Conservation (phyloP, 2,888 invertebrate genomes). For the Athalia circularis region DNA sequence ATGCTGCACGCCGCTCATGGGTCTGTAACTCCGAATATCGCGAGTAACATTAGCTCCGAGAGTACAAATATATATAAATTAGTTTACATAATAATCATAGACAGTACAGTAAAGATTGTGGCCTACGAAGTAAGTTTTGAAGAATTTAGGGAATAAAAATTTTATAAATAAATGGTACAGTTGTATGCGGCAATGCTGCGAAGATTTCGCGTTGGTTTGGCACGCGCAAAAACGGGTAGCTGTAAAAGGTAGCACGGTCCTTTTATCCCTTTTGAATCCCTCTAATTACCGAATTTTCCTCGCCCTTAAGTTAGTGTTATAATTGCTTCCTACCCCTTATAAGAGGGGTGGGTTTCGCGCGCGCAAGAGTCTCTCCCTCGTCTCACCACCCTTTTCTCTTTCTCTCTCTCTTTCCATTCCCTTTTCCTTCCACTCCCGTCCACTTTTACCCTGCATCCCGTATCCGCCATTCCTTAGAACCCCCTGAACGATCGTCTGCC, state of each 20-base stretch:
- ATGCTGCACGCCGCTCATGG: neutral
- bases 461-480: constrained; percentile 56
- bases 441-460: too few species aligned
- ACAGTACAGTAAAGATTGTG: too few species aligned
- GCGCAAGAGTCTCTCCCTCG: constrained; percentile 19
- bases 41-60: neutral
- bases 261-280: constrained; percentile 69
- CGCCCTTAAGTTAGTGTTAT: constrained; percentile 72
- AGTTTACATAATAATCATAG: too few species aligned
- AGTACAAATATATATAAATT: too few species aligned
- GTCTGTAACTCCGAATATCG: neutral
- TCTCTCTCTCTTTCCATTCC: constrained; percentile 37
- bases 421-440: too few species aligned
- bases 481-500: too few species aligned
- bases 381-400: constrained; percentile 20
- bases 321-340: constrained; percentile 70
- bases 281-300: constrained; percentile 74
- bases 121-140: too few species aligned
- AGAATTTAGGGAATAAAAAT: too few species aligned
- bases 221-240: neutral
- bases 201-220: neutral
- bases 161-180: too few species aligned
- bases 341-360: constrained; percentile 53
- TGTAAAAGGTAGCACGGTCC: constrained; percentile 45
- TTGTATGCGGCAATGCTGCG: neutral